Base-by-base conservation (phyloP, 2,888 invertebrate species). In the Pterostichus niger region DNA sequence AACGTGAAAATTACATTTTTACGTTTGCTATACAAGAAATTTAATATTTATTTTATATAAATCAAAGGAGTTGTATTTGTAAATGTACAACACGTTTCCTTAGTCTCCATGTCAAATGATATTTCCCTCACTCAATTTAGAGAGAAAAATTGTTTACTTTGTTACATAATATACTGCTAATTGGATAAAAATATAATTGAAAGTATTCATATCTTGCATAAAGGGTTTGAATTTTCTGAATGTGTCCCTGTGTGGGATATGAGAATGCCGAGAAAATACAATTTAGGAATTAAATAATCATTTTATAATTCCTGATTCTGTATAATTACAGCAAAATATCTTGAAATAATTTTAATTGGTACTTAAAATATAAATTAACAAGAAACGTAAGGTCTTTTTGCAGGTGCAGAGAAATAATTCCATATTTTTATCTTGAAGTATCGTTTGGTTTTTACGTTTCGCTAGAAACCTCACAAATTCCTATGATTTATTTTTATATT, bases 371-470 rank as follows among this genome's bases (percentile, higher is more conserved):
- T 49, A 9, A 49, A 49, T n/a, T 49, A n/a, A 11, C 10, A 49
- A 13, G 40, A 40, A n/a, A 49, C n/a, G 9, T 49, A 10, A 49
- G 49, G 49, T 49, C 13, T n/a, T 49, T 64, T 33, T 64, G 64
- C 64, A 64, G 35, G 64, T 64, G 64, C 13, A 64, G 56, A 17
- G 10, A 56, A n/a, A 56, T 13, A 11, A 52, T 59, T 40, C 6
- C 40, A 40, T 9, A 40, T 40, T 40, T 40, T 40, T 40, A 40
- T 40, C 40, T 40, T 40, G 31, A 31, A 61, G 31, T 61, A 64
- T 2, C 64, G 10, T n/a, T 13, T 2, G 13, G 49, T 49, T 64
- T 64, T 59, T 64, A 6, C 24, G 35, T 35, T 64, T 35, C 33
- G 5, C 13, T 64, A 6, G 7, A 64, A 35, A 35, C 9, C 33